phyloP scores from a whole-genome alignment of 2,888 invertebrate genomes.

The Andricus quercusramuli region DNA sequence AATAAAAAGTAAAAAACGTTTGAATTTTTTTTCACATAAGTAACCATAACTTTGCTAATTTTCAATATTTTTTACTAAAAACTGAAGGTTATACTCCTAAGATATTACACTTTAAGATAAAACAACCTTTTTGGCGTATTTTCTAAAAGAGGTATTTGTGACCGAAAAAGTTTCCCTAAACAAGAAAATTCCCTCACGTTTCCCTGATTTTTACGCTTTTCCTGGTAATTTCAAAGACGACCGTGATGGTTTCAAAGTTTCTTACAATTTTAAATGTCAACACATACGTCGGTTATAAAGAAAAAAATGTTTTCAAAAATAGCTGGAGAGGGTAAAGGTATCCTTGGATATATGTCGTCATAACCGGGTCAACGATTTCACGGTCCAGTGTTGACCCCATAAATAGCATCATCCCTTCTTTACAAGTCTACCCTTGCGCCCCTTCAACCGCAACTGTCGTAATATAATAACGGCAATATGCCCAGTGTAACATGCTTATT shows the following conservation, averaged over 20 bases:
- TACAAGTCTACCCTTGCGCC: background rate
- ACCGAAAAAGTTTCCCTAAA: no score
- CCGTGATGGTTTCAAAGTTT: background rate
- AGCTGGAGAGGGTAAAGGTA: slow-evolving; percentile 6
- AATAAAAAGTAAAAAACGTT: no score
- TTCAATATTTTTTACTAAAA: no score
- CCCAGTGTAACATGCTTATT: background rate
- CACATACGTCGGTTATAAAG: background rate
- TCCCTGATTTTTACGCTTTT: no score
- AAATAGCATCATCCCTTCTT: slow-evolving; percentile 54
- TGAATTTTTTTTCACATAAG: no score
- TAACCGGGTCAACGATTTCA: slow-evolving; percentile 62
- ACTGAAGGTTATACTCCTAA: no score
- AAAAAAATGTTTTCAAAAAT: background rate
- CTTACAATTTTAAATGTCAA: background rate
- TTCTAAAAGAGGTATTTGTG: no score
- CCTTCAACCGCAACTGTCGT: slow-evolving; percentile 8
- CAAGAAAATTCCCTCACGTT: no score
- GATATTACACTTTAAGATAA: no score
- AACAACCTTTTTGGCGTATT: no score
- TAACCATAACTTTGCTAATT: no score
- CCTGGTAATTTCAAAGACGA: no score
- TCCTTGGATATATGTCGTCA: slow-evolving; percentile 72
- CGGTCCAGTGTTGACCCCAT: slow-evolving; percentile 59
- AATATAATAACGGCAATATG: slow-evolving; percentile 24